Evolutionary conservation across 1,140 invertebrate species (phyloP).

Genomic region (Drosophila kepulauana): DNA sequence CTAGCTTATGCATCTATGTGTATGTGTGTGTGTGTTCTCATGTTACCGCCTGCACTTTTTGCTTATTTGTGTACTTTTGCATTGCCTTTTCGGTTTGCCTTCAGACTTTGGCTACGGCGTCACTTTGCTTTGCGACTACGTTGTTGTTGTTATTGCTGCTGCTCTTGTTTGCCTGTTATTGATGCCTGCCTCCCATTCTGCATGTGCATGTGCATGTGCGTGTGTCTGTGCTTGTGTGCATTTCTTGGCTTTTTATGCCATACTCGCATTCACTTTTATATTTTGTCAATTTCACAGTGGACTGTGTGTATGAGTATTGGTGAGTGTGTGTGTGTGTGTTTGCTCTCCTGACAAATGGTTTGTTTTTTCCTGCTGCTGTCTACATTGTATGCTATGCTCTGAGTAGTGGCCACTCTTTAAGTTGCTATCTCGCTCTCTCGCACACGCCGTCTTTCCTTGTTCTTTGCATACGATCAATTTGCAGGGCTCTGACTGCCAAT

Average conservation of each 20-base stretch:
- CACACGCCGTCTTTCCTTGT: not conserved
- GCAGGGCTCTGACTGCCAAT: slow-evolving; percentile 26
- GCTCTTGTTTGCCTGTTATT: slow-evolving; percentile 42
- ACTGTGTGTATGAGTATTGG: too few species aligned
- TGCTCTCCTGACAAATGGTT: slow-evolving; percentile 48
- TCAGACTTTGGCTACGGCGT: slow-evolving; percentile 35
- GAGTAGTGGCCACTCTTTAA: slow-evolving; percentile 11
- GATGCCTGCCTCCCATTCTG: slow-evolving; percentile 25
- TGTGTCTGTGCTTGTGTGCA: slow-evolving; percentile 18
- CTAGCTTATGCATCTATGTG: not conserved
- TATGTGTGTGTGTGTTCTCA: slow-evolving; percentile 20
- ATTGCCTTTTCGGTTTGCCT: slow-evolving; percentile 39
- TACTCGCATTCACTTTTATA: slow-evolving; percentile 32
- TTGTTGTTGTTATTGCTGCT: slow-evolving; percentile 4
- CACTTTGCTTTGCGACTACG: slow-evolving; percentile 28
- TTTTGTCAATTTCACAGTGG: slow-evolving; percentile 45
- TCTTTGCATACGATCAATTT: slow-evolving; percentile 19
- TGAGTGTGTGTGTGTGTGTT: slow-evolving; percentile 13
- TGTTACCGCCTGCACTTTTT: slow-evolving; percentile 36
- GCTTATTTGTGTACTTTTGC: slow-evolving; percentile 33
- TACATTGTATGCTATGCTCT: slow-evolving; percentile 19
- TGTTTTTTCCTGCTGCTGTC: slow-evolving; percentile 48
- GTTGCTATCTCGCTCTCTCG: not conserved
- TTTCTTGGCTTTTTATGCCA: slow-evolving; percentile 38
- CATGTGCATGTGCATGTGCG: not conserved